Base-by-base conservation (phyloP, 2,888 invertebrate species). In the Atrina japonica region DNA sequence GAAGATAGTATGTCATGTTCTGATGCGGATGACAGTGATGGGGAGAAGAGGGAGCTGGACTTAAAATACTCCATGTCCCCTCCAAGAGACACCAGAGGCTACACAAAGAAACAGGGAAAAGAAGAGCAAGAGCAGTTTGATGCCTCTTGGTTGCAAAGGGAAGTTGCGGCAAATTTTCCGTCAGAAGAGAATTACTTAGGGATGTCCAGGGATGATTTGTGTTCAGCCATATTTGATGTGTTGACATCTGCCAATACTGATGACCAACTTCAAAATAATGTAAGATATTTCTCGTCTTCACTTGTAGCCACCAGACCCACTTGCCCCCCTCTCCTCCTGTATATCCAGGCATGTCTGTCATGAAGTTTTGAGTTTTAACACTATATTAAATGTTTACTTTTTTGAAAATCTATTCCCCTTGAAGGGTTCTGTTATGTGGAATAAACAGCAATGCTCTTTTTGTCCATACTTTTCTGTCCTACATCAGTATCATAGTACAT, bases 211-310 rank as follows among this genome's bases (percentile, higher is more conserved):
- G 81, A 79, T 18, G 88, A 88, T 59, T 75, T 89, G 49, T 80
- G 85, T n/a, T 73, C 84, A 3, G 85, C 86, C 25, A 78, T 90
- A 40, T 89, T 88, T 83, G 88, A 89, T 72, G 82, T 88, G 23
- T 78, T 90, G 35, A 81, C 81, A 25, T 87, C 89, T 0, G 64
- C 82, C 18, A 85, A 82, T 50, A 76, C 85, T 0, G 86, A 89
- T 68, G 83, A 86, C 27, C 87, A 86, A 55, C 77, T 89, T 21
- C 89, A 90, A 70, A 88, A 88, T 82, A 88, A 89, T 81, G 89
- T 89, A 63, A 79, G 83, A 50, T 23, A 7, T 30, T 18, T 35
- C 6, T 35, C 11, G 5, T 35, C 35, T 11, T 35, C 11, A 7
- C 5, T 7, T 35, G 11, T 35, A 7, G 11, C 11, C 6, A 35